Conservation (phyloP, 2,797 vertebrate species). For the Cossypha dichroa region DNA sequence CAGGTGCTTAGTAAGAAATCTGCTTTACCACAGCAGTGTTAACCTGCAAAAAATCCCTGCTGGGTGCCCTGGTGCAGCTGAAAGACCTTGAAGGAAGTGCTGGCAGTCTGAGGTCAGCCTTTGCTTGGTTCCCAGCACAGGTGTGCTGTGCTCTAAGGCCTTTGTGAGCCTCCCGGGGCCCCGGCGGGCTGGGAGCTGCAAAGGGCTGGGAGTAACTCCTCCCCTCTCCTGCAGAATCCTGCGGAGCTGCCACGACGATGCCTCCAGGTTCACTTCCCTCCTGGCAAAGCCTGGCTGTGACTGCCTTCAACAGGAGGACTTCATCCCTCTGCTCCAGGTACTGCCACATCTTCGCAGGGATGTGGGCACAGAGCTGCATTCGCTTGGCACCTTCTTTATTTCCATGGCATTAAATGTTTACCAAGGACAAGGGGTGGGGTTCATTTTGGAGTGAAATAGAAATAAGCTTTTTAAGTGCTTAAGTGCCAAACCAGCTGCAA, state of each 20-base stretch:
- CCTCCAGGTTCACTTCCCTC: conserved; percentile 91
- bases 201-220: background rate
- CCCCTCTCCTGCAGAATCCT: conserved; percentile 80
- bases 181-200: background rate
- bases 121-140: background rate
- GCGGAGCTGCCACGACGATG: conserved; percentile 90
- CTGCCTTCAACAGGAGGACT: conserved; percentile 94
- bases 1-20: background rate
- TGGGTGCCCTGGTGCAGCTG: background rate
- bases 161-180: background rate
- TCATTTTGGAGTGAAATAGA: background rate
- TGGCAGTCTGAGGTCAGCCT: background rate
- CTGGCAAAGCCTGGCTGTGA: conserved; percentile 88
- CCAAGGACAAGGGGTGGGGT: background rate
- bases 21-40: background rate
- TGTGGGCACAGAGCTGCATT: background rate
- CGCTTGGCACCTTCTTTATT: background rate
- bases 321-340: conserved; percentile 96
- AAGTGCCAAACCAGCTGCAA: background rate
- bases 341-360: background rate
- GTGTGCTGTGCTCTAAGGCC: too few relatives aligned
- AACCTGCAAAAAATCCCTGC: background rate
- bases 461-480: background rate
- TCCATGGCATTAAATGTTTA: background rate
- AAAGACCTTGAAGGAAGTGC: background rate